These are phyloP conservation scores for Araneus ventricosus DNA, from an alignment of 1,140 invertebrate species.

Conservation along the genomic window DNA sequence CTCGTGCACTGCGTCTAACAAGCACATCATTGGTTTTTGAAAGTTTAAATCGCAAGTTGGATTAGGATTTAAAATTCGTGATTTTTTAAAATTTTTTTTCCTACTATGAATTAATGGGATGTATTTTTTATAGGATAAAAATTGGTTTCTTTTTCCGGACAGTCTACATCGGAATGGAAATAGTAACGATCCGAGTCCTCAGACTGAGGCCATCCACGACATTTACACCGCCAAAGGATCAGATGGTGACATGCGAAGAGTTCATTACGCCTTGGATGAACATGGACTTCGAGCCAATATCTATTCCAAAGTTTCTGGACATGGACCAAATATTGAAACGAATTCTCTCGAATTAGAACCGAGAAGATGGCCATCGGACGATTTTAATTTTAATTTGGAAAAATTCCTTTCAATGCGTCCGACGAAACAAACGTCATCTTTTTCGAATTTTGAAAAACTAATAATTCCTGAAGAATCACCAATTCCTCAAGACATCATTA, in stretches of 20 bases:
- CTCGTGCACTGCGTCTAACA: too few species aligned
- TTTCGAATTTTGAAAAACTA: too few species aligned
- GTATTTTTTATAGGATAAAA: not conserved
- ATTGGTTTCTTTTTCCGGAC: not conserved
- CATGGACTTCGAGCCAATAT: slow-evolving; percentile 11
- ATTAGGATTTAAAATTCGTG: too few species aligned
- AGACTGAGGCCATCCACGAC: not conserved
- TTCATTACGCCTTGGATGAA: slow-evolving; percentile 37
- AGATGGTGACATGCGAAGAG: not conserved
- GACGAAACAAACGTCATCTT: too few species aligned
- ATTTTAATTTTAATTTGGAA: not conserved
- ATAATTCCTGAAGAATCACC: too few species aligned
- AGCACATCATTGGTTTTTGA: too few species aligned
- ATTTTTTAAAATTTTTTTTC: too few species aligned
- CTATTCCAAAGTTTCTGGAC: not conserved
- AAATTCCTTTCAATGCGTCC: too few species aligned
- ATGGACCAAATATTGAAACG: not conserved
- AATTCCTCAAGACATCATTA: too few species aligned
- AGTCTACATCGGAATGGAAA: not conserved
- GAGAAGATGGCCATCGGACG: not conserved
- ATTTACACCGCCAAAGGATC: not conserved
- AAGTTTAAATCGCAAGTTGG: too few species aligned
- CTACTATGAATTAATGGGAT: too few species aligned
- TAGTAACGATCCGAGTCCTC: not conserved
- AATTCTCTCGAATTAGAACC: too few species aligned